phyloP scores from a whole-genome alignment of 2,113 vertebrate species.

The Meriones unguiculatus region DNA sequence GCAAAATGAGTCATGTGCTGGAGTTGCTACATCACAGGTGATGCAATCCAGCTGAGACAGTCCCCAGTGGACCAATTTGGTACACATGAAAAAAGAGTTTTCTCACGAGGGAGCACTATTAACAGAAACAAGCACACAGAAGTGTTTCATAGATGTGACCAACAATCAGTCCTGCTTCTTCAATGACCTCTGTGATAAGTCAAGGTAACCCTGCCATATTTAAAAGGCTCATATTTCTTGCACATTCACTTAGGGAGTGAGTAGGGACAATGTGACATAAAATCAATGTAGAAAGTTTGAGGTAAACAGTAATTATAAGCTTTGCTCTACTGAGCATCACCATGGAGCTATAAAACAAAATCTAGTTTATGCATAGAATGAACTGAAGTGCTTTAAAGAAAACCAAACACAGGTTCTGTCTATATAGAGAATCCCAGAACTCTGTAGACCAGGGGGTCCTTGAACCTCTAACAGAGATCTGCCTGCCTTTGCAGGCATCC shows the following conservation, averaged over 20 bases:
- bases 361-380: neutral
- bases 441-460: neutral
- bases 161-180: neutral
- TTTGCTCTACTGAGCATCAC: neutral
- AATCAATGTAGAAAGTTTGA: neutral
- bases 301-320: neutral
- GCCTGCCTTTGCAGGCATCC: neutral
- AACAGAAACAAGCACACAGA: slow-evolving; percentile 45
- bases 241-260: neutral
- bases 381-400: too few species aligned
- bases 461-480: neutral
- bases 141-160: neutral
- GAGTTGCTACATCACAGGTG: slow-evolving; percentile 18
- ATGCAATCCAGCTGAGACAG: slow-evolving; percentile 40
- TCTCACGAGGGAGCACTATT: slow-evolving; percentile 62
- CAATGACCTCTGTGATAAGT: neutral
- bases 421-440: neutral
- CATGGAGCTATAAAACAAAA: neutral
- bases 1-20: neutral
- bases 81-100: slow-evolving; percentile 14
- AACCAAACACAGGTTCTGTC: neutral
- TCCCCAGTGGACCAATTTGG: slow-evolving; percentile 59
- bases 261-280: neutral
- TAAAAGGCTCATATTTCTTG: neutral
- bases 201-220: neutral